Conservation (phyloP, 2,797 vertebrate species). For the Phrynocephalus forsythii region DNA sequence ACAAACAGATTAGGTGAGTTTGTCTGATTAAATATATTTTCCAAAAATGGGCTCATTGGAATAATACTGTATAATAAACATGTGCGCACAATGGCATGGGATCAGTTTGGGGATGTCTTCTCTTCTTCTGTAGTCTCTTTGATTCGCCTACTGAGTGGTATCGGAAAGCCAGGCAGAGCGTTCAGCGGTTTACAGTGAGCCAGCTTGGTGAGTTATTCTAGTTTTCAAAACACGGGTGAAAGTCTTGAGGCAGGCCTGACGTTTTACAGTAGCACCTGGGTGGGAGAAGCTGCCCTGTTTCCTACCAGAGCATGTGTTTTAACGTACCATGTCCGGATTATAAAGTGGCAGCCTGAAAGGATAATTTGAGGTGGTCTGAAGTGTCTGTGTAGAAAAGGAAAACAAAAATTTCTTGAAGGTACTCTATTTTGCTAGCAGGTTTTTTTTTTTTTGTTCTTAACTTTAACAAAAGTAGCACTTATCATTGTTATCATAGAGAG, state of each 20-base stretch:
- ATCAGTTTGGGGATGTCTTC: neutral
- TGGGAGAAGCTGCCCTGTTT: neutral
- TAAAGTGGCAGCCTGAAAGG: neutral
- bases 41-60: neutral
- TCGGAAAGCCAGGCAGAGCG: constrained; percentile 66
- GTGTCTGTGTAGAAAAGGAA: neutral
- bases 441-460: neutral
- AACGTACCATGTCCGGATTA: neutral
- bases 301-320: neutral
- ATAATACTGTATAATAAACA: neutral
- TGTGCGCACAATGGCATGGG: neutral
- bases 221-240: neutral
- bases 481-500: too few relatives aligned
- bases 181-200: constrained; percentile 73
- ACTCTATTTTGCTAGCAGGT: neutral
- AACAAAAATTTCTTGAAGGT: neutral
- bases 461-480: neutral
- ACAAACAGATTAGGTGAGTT: constrained; percentile 73
- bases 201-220: constrained; percentile 78
- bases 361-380: neutral
- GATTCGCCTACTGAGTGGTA: constrained; percentile 75
- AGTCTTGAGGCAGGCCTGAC: fast-evolving
- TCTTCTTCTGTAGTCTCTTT: constrained; percentile 68
- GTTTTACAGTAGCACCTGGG: neutral
- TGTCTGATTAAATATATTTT: neutral